Evolutionary conservation across 2,888 invertebrate genomes (phyloP).

Genomic region (Reticulitermes lucifugus): DNA sequence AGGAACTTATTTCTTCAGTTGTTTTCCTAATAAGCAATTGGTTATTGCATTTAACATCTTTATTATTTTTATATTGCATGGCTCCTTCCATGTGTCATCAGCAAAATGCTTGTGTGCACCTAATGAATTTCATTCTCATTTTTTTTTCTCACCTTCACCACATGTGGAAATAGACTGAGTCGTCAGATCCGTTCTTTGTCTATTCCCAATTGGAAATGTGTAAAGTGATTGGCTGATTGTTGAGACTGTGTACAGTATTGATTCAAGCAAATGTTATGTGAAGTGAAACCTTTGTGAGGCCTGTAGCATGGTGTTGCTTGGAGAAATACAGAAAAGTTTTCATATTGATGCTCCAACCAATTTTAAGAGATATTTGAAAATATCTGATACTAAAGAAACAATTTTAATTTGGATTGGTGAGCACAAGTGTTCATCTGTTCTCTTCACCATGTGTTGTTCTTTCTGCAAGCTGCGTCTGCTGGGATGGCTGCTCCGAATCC

Average conservation of each 20-base stretch:
- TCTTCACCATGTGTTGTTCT: conserved; percentile 48
- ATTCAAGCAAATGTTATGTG: not conserved
- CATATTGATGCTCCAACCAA: no score
- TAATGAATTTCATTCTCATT: conserved; percentile 56
- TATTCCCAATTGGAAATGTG: not conserved
- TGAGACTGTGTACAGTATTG: not conserved
- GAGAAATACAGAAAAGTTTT: conserved; percentile 2
- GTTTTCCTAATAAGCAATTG: conserved; percentile 14
- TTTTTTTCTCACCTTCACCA: conserved; percentile 55
- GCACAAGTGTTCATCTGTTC: conserved; percentile 39
- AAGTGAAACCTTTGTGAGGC: not conserved
- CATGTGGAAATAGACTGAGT: not conserved
- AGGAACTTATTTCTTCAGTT: not conserved
- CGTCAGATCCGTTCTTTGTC: not conserved
- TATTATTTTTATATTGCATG: conserved; percentile 31
- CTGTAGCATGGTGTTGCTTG: not conserved
- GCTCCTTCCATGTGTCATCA: conserved; percentile 28
- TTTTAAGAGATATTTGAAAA: not conserved
- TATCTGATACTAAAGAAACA: not conserved
- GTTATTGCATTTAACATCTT: conserved; percentile 29
- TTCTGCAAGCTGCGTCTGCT: conserved; percentile 65
- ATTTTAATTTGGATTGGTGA: conserved; percentile 25
- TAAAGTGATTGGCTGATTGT: conserved; percentile 5
- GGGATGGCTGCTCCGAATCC: conserved; percentile 69
- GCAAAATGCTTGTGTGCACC: conserved; percentile 51